A percentile compares a stretch with the other conserved stretches of the same genome.
These are phyloP conservation scores for Halcyon chelicuti DNA, from an alignment of 2,797 vertebrate genomes.

Conservation along the genomic window DNA sequence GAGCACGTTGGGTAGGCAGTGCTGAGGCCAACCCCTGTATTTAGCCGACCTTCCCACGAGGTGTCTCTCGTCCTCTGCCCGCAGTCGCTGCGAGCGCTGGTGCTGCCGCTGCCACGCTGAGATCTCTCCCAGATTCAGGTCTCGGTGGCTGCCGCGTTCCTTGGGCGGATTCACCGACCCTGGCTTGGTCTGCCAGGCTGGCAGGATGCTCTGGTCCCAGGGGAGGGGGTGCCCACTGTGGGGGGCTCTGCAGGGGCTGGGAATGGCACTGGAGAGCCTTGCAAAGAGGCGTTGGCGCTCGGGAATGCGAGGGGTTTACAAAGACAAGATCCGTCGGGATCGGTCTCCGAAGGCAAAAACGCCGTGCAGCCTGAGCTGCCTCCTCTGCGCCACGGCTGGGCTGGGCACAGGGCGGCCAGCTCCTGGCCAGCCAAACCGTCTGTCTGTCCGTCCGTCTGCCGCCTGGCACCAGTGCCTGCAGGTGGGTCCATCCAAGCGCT, in stretches of 20 bases:
- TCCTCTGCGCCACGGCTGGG: not conserved
- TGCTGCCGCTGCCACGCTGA: rapidly evolving
- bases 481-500: not conserved
- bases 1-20: not conserved
- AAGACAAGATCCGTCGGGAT: not conserved
- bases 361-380: not conserved
- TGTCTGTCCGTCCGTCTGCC: not conserved
- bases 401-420: not conserved
- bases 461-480: not conserved
- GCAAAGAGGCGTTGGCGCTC: not conserved
- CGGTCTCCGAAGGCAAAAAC: rapidly evolving
- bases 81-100: rapidly evolving
- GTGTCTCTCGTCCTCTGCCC: conserved; percentile 45
- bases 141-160: not conserved
- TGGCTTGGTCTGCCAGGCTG: not conserved
- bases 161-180: not conserved
- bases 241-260: not conserved
- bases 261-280: not conserved
- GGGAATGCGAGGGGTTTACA: not conserved
- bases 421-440: not conserved
- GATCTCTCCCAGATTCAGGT: not conserved
- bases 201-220: not conserved
- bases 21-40: not conserved
- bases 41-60: conserved; percentile 16
- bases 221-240: not conserved